Evolutionary conservation across 2,888 invertebrate species (phyloP).

Genomic region (Epiblema foenella): DNA sequence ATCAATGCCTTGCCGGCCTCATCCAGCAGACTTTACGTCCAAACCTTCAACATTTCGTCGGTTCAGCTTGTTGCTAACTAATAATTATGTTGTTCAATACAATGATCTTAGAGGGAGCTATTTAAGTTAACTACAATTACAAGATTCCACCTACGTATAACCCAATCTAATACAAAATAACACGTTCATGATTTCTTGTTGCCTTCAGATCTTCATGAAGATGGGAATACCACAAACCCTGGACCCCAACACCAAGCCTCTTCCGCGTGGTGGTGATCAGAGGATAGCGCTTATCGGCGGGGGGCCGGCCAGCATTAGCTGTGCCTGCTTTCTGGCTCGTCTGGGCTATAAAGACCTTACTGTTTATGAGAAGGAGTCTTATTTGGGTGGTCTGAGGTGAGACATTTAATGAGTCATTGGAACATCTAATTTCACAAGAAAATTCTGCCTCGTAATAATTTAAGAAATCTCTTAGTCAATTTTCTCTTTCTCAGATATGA

Average conservation of each 20-base stretch:
- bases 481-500: too few relatives aligned
- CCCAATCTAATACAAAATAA: neutral
- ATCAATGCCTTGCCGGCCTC: neutral
- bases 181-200: neutral
- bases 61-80: too few relatives aligned
- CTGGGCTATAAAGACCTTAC: constrained; percentile 96
- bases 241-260: constrained; percentile 87
- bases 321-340: constrained; percentile 97
- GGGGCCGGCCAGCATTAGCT: constrained; percentile 98
- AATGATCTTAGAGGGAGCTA: too few relatives aligned
- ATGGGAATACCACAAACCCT: constrained; percentile 96
- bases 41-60: too few relatives aligned
- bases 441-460: too few relatives aligned
- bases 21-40: neutral
- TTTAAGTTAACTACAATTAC: too few relatives aligned
- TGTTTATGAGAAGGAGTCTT: constrained; percentile 95
- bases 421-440: too few relatives aligned
- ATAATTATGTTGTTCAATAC: too few relatives aligned
- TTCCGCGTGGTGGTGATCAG: constrained; percentile 84
- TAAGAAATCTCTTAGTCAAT: too few relatives aligned
- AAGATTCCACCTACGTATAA: too few relatives aligned
- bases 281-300: constrained; percentile 96
- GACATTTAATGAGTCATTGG: neutral
- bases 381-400: constrained; percentile 95
- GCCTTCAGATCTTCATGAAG: constrained; percentile 91